Evolutionary conservation across 1,140 invertebrate genomes (phyloP), one percentile per base, ranked within the genome.

Genomic region (Drosophila pseudoananassae): DNA sequence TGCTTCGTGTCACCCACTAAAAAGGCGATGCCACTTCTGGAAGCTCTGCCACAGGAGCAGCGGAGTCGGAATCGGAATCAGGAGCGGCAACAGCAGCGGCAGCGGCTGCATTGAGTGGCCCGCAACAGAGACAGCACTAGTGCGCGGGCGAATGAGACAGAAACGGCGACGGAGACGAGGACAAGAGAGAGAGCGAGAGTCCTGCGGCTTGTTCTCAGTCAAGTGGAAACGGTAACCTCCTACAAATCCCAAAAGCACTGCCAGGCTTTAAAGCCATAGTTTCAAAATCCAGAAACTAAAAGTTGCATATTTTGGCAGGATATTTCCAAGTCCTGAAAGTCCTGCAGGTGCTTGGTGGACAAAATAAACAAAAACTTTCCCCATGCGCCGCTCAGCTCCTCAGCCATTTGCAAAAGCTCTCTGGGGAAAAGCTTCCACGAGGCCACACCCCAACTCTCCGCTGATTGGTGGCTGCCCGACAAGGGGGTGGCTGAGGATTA

Each of bases 1-100:
- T 92, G 91, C 90, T 91, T 91, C 90, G 88, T 91, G 90, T 91
- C 90, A 91, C 90, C 90, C 90, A 91, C 85, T 90, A 90, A 90
- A 91, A 90, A 91, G 83, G 82, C 82, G 65, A 75, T 81, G 82
- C 82, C 82, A 87, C 83, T 88, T 87, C 78, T 75, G 75, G 53
- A 74, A 74, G 73, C 72, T 70, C 31, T 47, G 71, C 50, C 36
- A 53, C 40, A 20, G 68, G 17, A 33, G 51, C 52, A 33, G 76
- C 76, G 33, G 15, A 8, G 9, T 17, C 52, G 53, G 52, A 56
- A 38, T 49, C 43, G 59, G 56, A 46, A 70, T 50, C 72, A 50
- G 43, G 68, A 69, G 52, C 51, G 64, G 51, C 38, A 55, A 40
- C 43, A 17, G 40, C 40, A 43, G 40, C 40, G 40, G 40, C 40